Evolutionary conservation across 2,797 vertebrate genomes (phyloP), one percentile per base, ranked within the genome.

Genomic region (Notolabrus celidotus): DNA sequence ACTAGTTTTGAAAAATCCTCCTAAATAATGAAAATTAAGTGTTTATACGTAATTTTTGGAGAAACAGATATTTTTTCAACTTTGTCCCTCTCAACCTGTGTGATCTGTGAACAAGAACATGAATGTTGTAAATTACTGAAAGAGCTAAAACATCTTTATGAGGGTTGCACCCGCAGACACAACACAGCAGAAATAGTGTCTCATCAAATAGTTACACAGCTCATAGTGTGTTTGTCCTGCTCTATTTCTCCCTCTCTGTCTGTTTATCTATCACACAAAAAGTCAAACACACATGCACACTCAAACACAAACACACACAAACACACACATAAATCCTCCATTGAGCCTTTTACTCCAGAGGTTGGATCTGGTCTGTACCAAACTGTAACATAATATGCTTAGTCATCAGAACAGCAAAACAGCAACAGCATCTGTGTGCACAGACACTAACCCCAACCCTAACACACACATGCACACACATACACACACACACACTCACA

Each of bases 341-440:
- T 68, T 41, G 54, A 67, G 71, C 65, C 43, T 71, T 79, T 70
- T 47, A 58, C 67, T 75, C 66, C 51, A 77, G 67, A 72, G 68
- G 58, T 79, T 23, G 9, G 38, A 3, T 55, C 75, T 59, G 25
- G 17, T 38, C 57, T 74, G 46, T 36, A 74, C 56, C 55, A 67
- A 71, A 80, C 49, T 70, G 57, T 77, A 43, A 67, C 47, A 65
- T 67, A 74, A 82, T 77, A 64, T 78, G 81, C 81, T 74, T 63
- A 80, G 79, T 86, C 82, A 83, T 79, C 67, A 79, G 50, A 74
- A 69, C 20, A 77, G 52, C 52, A 79, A 56, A 71, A 68, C 71
- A 67, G 59, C 69, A n/a, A 27, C 12, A 17, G 41, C 55, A 58
- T 58, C 39, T 39, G 42, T 2, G 1, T 6, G 11, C 10, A 22